These are phyloP conservation scores for Tenthredo livida DNA, from an alignment of 2,888 invertebrate genomes.

Conservation along the genomic window DNA sequence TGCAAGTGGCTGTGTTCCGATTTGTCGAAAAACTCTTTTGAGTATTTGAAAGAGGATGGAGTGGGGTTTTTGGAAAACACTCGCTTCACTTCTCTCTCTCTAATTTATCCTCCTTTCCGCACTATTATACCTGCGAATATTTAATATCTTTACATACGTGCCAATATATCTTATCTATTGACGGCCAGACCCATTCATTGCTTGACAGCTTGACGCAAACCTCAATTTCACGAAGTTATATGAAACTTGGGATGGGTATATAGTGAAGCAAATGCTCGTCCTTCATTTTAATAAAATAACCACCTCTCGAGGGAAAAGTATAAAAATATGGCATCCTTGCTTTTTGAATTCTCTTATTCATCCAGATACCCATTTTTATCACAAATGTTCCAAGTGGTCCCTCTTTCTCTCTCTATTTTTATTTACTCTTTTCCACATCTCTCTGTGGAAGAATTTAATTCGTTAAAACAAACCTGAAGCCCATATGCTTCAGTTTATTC, in stretches of 20 bases:
- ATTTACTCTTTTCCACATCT: neutral
- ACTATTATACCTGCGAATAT: neutral
- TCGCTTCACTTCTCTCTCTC: neutral
- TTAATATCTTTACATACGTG: neutral
- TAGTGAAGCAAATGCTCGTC: neutral
- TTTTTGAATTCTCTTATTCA: neutral
- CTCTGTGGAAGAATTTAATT: neutral
- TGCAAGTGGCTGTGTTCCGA: neutral
- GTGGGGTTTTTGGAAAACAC: neutral
- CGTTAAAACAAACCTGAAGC: neutral
- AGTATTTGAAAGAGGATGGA: neutral
- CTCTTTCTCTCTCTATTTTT: neutral
- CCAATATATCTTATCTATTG: neutral
- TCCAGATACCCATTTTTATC: neutral
- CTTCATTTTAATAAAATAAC: constrained; percentile 8
- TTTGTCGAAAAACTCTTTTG: neutral
- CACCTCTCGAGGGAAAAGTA: neutral
- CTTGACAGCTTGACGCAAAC: neutral
- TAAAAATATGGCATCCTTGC: neutral
- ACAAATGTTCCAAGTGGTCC: neutral
- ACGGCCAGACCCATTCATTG: neutral
- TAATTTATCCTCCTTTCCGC: neutral
- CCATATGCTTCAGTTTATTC: neutral
- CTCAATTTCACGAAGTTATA: neutral
- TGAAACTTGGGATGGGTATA: neutral